These are phyloP conservation scores for Dermochelys coriacea DNA, from an alignment of 2,797 vertebrate genomes.

Conservation along the genomic window DNA sequence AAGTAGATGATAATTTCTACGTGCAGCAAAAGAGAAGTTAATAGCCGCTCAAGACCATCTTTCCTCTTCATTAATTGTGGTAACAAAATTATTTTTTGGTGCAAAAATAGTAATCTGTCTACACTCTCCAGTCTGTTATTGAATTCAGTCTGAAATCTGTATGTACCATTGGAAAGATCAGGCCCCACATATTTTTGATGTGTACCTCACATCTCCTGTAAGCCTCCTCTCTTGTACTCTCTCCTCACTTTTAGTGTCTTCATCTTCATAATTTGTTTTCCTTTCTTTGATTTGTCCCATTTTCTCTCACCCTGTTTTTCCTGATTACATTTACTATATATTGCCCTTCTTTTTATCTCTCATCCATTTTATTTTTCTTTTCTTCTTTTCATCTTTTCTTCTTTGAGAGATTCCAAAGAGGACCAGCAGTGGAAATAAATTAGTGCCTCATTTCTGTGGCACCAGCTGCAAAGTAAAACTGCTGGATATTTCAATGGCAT, in stretches of 20 bases:
- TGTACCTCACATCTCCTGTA: neutral
- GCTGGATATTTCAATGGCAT: neutral
- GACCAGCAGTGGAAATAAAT: neutral
- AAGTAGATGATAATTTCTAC: neutral
- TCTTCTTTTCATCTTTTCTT: slow-evolving; percentile 9
- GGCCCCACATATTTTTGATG: rapidly evolving
- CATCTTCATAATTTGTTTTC: neutral
- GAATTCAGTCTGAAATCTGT: neutral
- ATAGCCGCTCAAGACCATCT: neutral
- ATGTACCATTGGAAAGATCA: neutral
- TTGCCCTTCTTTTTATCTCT: neutral
- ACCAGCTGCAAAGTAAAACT: neutral
- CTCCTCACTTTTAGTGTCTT: neutral
- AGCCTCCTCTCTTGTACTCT: neutral
- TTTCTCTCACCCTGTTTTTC: neutral
- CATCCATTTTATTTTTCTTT: neutral
- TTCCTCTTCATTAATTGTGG: neutral
- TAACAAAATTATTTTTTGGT: neutral
- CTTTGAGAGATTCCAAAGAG: neutral
- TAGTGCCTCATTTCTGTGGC: neutral
- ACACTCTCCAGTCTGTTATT: neutral
- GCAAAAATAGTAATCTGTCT: neutral
- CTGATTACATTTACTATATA: slow-evolving; percentile 1
- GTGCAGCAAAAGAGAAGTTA: neutral
- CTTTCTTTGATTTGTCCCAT: neutral